Percentiles rank a stretch among this genome's conserved stretches.
Evolutionary conservation across 2,797 vertebrate species (phyloP).

Genomic region (Rachycentron canadum): DNA sequence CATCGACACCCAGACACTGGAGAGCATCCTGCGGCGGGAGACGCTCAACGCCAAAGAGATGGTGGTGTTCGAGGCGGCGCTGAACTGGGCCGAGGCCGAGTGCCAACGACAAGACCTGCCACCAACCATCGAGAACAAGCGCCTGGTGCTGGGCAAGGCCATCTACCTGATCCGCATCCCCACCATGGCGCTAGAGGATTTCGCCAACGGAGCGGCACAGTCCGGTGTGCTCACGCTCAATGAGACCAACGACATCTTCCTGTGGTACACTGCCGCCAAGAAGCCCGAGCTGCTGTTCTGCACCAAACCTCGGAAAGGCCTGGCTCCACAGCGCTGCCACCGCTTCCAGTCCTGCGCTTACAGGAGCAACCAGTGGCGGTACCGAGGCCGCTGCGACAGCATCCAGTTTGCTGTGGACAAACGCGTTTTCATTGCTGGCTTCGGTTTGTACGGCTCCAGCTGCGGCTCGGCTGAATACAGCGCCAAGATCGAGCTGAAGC

Average conservation of each 20-base stretch:
- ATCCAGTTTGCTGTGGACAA: slow-evolving; percentile 98
- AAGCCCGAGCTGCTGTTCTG: slow-evolving; percentile 94
- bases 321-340: slow-evolving; percentile 95
- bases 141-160: slow-evolving; percentile 92
- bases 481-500: slow-evolving; percentile 97
- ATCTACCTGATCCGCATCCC: slow-evolving; percentile 96
- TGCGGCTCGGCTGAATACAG: slow-evolving; percentile 97
- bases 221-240: slow-evolving; percentile 94
- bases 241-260: slow-evolving; percentile 97
- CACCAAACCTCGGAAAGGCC: slow-evolving; percentile 91
- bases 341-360: slow-evolving; percentile 99
- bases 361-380: slow-evolving; percentile 98
- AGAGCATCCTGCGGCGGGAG: slow-evolving; percentile 96
- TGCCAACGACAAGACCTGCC: slow-evolving; percentile 91
- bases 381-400: slow-evolving; percentile 97
- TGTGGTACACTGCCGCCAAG: slow-evolving; percentile 97
- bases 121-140: slow-evolving; percentile 92
- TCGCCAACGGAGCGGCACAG: slow-evolving; percentile 95
- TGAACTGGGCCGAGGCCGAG: slow-evolving; percentile 96
- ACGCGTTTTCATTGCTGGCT: slow-evolving; percentile 95
- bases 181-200: slow-evolving; percentile 95
- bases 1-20: slow-evolving; percentile 94
- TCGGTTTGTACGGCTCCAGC: slow-evolving; percentile 97
- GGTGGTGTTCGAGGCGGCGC: slow-evolving; percentile 94
- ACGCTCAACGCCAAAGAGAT: slow-evolving; percentile 98